Base-by-base conservation (phyloP, 1,140 invertebrate genomes). In the Amphibalanus amphitrite region DNA sequence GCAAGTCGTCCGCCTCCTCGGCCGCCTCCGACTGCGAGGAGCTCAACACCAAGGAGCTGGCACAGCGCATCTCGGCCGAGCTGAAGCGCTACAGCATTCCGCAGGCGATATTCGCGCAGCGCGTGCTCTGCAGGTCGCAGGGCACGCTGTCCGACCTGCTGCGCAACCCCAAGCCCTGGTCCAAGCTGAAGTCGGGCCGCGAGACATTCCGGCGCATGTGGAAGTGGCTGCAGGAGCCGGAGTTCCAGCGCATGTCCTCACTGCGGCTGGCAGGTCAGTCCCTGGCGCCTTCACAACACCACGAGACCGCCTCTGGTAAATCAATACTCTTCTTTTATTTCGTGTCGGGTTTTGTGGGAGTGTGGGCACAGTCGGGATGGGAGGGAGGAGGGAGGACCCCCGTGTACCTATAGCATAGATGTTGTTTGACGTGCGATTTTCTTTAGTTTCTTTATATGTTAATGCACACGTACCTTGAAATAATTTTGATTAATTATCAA, bases 221-320 rank as follows among this genome's bases (percentile, higher is more conserved):
- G 88, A 99, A 99, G 82, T 99, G 97, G 97, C 87, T 99, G 30
- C 95, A 99, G 82, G 97, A 99, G 83, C 97, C 97, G 0, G 97
- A 99, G 82, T 98, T 97, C 82, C 95, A 98, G 82, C 86, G 97
- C 79, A 99, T 99, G 97, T 98, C 96, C 13, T 94, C 97, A 71
- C 86, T 99, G 72, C 86, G 97, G 79, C 85, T 99, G 78, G 97
- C 97, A 89, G 95, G 95, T 97, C 86, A 86, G 86, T 71, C 69
- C 29, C 69, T 69, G n/a, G 26, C 33, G 28, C 30, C 47, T 17
- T 30, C 28, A 25, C 47, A 70, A 8, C 47, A 47, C 69, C 70
- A 40, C 30, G 64, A 71, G 33, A 47, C 25, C 28, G 26, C 28
- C 28, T 33, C 47, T 20, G 47, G 47, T 59, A 59, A 59, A 59